Conservation (phyloP, 2,888 invertebrate genomes). For the Coelopa pilipes region DNA sequence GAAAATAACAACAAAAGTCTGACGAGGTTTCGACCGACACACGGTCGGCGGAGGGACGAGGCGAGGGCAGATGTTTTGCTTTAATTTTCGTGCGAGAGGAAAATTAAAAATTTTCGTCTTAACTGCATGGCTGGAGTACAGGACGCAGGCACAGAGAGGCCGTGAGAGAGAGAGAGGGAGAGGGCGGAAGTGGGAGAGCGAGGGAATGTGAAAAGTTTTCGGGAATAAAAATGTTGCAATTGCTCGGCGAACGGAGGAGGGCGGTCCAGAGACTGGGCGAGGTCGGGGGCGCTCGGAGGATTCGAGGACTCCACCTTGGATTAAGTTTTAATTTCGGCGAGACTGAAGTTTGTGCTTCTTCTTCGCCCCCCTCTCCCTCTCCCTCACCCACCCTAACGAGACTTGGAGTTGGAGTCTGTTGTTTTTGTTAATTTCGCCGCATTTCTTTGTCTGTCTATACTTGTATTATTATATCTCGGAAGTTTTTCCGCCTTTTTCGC, state of each 20-base stretch:
- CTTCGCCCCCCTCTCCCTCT: no score
- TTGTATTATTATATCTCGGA: no score
- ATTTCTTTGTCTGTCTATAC: no score
- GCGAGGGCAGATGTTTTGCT: constrained; percentile 27
- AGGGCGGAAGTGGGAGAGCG: background rate
- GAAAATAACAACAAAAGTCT: constrained; percentile 6
- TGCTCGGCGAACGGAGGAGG: constrained; percentile 6
- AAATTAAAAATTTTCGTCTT: constrained; percentile 21
- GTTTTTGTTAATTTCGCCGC: no score
- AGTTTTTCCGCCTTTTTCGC: no score
- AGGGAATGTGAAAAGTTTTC: constrained; percentile 20
- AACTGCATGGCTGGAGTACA: no score
- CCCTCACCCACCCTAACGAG: no score
- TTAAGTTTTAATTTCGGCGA: constrained; percentile 15
- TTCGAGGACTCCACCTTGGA: background rate
- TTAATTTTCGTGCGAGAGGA: constrained; percentile 10
- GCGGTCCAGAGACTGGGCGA: background rate
- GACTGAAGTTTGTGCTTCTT: no score
- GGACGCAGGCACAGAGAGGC: no score
- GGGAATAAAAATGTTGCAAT: constrained; percentile 29
- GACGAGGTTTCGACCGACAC: background rate
- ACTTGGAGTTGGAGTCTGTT: no score
- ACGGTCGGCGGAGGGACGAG: no score
- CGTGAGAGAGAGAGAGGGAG: no score
- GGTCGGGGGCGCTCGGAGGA: background rate